A percentile compares a stretch with the other conserved stretches of the same genome.
These are phyloP conservation scores for Chaitophorus viminalis DNA, from an alignment of 2,888 invertebrate genomes.

Conservation along the genomic window DNA sequence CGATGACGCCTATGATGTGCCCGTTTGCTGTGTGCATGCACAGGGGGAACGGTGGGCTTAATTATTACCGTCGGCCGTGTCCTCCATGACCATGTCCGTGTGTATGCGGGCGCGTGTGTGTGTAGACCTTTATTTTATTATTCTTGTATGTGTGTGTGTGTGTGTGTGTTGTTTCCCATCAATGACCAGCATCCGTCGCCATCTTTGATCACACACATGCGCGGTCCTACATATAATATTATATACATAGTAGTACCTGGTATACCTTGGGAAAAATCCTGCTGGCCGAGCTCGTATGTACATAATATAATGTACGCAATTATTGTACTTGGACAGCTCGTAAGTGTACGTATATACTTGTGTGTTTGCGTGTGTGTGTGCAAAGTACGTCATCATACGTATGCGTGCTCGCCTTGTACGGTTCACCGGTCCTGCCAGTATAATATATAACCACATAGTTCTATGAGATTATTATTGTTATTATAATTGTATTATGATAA, in stretches of 20 bases:
- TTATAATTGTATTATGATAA: not conserved
- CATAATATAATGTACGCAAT: constrained; percentile 7
- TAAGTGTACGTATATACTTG: not conserved
- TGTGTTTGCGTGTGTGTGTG: constrained; percentile 39
- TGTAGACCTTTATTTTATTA: not conserved
- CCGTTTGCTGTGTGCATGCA: not conserved
- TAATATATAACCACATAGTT: not conserved
- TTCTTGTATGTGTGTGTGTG: not conserved
- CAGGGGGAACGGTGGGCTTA: constrained; percentile 11
- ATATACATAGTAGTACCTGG: not conserved
- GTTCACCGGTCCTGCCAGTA: constrained; percentile 46
- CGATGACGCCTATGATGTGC: too few species aligned
- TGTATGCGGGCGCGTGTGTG: not conserved
- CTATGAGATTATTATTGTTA: constrained; percentile 38
- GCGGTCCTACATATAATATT: too few species aligned
- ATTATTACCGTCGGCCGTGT: constrained; percentile 48
- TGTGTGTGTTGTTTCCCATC: constrained; percentile 55
- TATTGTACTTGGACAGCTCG: constrained; percentile 23
- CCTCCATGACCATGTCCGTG: constrained; percentile 18
- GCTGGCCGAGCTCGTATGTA: not conserved
- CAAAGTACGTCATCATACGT: not conserved
- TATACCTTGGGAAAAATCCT: constrained; percentile 60
- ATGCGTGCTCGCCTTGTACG: constrained; percentile 60
- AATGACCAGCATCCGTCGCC: constrained; percentile 62
- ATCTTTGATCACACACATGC: constrained; percentile 48